Conservation (phyloP, 2,797 vertebrate species). For the Diplodus sargus region DNA sequence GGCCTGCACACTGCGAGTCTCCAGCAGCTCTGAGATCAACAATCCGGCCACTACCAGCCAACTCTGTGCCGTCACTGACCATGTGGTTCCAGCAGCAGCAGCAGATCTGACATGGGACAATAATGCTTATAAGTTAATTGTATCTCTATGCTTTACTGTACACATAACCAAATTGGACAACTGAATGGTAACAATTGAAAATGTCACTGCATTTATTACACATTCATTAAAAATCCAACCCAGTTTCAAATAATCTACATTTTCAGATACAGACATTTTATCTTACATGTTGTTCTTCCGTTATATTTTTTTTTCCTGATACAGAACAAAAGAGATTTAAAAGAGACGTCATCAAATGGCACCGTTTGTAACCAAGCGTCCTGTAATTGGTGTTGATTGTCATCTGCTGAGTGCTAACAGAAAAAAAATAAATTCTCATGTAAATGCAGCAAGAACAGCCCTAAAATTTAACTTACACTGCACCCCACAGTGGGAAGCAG, state of each 20-base stretch:
- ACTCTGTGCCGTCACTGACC: not conserved
- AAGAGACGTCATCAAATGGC: not conserved
- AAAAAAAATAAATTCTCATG: not conserved
- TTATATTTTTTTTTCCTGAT: not conserved
- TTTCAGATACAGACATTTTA: not conserved
- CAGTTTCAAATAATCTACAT: not conserved
- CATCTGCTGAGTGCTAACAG: not conserved
- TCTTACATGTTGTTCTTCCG: not conserved
- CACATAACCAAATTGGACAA: not conserved
- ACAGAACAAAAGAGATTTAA: not conserved
- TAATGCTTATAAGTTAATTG: not conserved
- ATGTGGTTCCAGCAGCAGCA: not conserved
- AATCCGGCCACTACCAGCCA: not conserved
- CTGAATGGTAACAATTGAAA: not conserved
- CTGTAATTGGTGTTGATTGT: conserved; percentile 15
- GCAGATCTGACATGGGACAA: not conserved
- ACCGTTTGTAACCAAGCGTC: not conserved
- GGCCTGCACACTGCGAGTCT: not conserved
- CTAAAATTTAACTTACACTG: conserved; percentile 4
- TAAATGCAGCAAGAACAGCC: not conserved
- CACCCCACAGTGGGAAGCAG: not conserved
- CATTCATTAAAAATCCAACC: not conserved
- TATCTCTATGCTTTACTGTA: not conserved
- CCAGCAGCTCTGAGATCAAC: conserved; percentile 11
- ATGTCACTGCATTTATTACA: not conserved